phyloP scores from a whole-genome alignment of 1,140 invertebrate species.

The Neuroterus valhalla region DNA sequence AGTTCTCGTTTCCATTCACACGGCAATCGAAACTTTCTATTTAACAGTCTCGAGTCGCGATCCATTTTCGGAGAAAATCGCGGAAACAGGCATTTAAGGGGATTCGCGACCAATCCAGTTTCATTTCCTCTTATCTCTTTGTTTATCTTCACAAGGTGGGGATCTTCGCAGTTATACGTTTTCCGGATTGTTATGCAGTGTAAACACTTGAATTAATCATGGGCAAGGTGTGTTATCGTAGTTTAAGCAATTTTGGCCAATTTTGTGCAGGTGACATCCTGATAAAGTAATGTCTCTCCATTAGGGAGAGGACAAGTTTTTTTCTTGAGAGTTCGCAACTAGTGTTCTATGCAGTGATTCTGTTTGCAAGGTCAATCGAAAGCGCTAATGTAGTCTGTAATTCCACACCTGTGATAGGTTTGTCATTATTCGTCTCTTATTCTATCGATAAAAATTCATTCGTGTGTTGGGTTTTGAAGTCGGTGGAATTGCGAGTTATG shows the following conservation, averaged over 20 bases:
- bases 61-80: slow-evolving; percentile 11
- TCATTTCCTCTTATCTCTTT: slow-evolving; percentile 13
- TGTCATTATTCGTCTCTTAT: slow-evolving; percentile 18
- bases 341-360: slow-evolving; percentile 5
- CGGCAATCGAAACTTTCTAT: slow-evolving; percentile 15
- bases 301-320: not conserved
- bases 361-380: slow-evolving; percentile 22
- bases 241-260: not conserved
- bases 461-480: not conserved
- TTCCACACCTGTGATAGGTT: slow-evolving; percentile 18
- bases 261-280: not conserved
- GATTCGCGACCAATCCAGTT: slow-evolving; percentile 12
- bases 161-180: not conserved
- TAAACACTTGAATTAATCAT: not conserved
- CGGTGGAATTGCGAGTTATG: not conserved
- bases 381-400: slow-evolving; percentile 23
- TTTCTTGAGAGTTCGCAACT: slow-evolving; percentile 5
- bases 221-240: not conserved
- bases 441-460: not conserved
- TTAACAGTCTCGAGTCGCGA: slow-evolving; percentile 12
- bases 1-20: slow-evolving; percentile 29
- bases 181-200: not conserved
- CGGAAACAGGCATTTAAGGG: not conserved
- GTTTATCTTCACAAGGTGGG: not conserved
- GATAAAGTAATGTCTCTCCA: not conserved